Evolutionary conservation across 2,888 invertebrate species (phyloP), one percentile per base, ranked within the genome.

Genomic region (Archips xylosteana): DNA sequence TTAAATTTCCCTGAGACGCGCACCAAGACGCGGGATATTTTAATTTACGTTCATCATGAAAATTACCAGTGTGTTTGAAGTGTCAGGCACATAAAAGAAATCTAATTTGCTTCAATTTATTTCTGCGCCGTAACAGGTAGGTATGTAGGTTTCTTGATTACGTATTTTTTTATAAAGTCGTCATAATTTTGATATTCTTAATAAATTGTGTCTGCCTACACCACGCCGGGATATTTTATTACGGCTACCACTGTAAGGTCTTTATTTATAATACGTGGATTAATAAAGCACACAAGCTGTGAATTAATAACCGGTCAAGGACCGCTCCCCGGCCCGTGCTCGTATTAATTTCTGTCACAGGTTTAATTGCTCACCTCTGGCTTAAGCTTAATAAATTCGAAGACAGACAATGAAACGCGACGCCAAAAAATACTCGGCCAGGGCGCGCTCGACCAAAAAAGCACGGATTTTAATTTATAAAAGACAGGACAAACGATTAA

Each of bases 401-500:
- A 89, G 91, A 90, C 92, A 90, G 90, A 87, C 89, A 87, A 89
- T 89, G 88, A 89, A 90, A 90, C 86, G 86, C 86, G 86, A 87
- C 81, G 87, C 90, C 87, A 93, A 94, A 94, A 93, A 93, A 90
- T 87, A 85, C 81, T 81, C 84, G 81, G 80, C 78, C 86, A 79
- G 83, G 86, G 82, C 88, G 86, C 87, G 88, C 83, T 81, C 85
- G 83, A 82, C 89, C 83, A 89, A 92, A 93, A 93, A 94, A 92
- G 88, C 85, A 89, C 84, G 85, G 88, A 92, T 94, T 94, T 94
- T 94, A 94, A 94, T 94, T 94, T 94, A 94, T 93, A 94, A 93
- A 92, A 92, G 94, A 94, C 94, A 94, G 94, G 94, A 94, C 94
- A 94, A 94, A 94, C 94, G 94, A 94, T 94, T 94, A 94, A 94